Base-by-base conservation (phyloP, 2,797 vertebrate genomes). In the Silurus aristotelis region DNA sequence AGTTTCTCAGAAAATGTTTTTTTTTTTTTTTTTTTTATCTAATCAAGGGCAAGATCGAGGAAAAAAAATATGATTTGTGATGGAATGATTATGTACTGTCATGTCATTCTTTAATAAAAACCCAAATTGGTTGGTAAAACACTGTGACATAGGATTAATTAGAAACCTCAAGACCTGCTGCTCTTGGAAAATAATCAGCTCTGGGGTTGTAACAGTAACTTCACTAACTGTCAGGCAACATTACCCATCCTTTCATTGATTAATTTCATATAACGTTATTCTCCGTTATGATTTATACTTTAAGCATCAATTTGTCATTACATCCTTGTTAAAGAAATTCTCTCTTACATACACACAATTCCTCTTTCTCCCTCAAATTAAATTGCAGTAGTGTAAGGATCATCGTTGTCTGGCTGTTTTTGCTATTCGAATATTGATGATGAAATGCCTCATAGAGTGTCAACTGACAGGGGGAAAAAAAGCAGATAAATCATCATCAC, bases 301-400 rank as follows among this genome's bases (percentile, higher is more conserved):
- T 4, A 43, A 46, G 4, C 31, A 61, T 61, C 2, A 43, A 63
- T 46, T 79, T 9, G 6, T 6, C 76, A 2, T 61, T 43, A 61
- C 31, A 63, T 43, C 20, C n/a, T 60, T 61, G 27, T 43, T 61
- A 22, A 77, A 60, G 58, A 79, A 5, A 8, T 15, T 38, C 58
- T 61, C 52, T 31, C n/a, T 19, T 48, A 10, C 48, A 52, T 38
- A 55, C 48, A 27, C 72, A 55, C 43, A 9, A 13, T 73, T 56
- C 52, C 12, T 78, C 77, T 70, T 52, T 70, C 66, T 76, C 27
- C 67, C 6, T 64, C 78, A 71, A 55, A 77, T 84, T 93, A 92
- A 93, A 93, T 93, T 93, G 92, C 91, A 79, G 90, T 88, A 92
- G 92, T 89, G 91, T 93, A 90, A 90, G 92, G 91, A 90, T 90